These are phyloP conservation scores for Atrichornis clamosus DNA, from an alignment of 2,113 vertebrate genomes.

Conservation along the genomic window DNA sequence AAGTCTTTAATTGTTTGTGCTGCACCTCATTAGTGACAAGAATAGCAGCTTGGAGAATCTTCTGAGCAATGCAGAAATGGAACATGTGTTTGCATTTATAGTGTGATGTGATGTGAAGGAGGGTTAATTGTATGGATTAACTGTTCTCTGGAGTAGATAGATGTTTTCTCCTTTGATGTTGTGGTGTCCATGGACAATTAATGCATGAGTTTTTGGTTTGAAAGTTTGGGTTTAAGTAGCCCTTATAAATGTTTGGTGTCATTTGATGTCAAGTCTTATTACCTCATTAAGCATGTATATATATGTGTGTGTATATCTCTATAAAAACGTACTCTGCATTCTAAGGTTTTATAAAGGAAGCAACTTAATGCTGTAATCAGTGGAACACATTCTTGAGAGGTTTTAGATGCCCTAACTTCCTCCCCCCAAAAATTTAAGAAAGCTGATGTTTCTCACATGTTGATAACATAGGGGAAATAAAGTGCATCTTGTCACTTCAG, in stretches of 20 bases:
- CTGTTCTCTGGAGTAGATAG: background rate
- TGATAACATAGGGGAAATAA: background rate
- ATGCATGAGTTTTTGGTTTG: background rate
- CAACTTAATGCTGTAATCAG: background rate
- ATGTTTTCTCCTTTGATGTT: constrained; percentile 16
- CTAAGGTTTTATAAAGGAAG: background rate
- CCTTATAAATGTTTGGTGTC: background rate
- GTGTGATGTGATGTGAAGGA: background rate
- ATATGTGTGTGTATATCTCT: accelerated
- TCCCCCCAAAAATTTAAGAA: background rate
- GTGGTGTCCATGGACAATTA: background rate
- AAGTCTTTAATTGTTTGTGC: constrained; percentile 1
- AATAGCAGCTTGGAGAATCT: constrained; percentile 23
- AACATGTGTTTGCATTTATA: background rate
- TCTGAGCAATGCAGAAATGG: background rate
- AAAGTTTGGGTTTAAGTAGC: background rate
- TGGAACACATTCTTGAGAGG: background rate
- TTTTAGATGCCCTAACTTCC: background rate
- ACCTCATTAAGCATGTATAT: background rate
- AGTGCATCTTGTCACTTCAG: background rate
- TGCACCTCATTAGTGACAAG: background rate
- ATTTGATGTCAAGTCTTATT: background rate
- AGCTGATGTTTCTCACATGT: background rate
- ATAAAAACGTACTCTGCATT: background rate
- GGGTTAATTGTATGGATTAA: constrained; percentile 37